Conservation (phyloP, 2,113 vertebrate species). For the Zingel zingel region DNA sequence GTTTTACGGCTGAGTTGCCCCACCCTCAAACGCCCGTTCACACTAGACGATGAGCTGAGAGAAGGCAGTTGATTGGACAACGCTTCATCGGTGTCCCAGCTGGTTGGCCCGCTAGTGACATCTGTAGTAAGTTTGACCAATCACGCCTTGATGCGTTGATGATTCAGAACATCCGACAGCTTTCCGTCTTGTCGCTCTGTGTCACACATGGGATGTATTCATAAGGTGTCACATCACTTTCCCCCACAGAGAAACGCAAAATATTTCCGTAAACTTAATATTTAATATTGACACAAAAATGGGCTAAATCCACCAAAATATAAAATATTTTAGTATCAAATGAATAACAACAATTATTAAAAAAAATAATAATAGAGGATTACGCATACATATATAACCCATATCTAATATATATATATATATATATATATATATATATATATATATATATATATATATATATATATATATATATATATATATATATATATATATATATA, state of each 20-base stretch:
- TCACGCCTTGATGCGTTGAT: slow-evolving; percentile 73
- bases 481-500: background rate
- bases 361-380: no score
- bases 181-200: slow-evolving; percentile 20
- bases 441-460: background rate
- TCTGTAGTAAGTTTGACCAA: slow-evolving; percentile 59
- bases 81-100: background rate
- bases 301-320: no score
- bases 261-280: background rate
- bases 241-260: background rate
- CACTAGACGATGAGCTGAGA: background rate
- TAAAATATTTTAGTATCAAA: no score
- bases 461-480: background rate
- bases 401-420: background rate
- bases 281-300: background rate
- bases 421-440: background rate
- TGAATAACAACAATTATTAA: no score
- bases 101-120: slow-evolving; percentile 53
- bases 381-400: no score
- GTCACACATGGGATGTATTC: background rate
- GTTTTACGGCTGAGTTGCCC: slow-evolving; percentile 81
- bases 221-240: slow-evolving; percentile 11
- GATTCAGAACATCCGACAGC: slow-evolving; percentile 37
- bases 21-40: slow-evolving; percentile 74
- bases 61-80: slow-evolving; percentile 55